Evolutionary conservation across 2,888 invertebrate species (phyloP).

Genomic region (Aphelenchoides bicaudatus): DNA sequence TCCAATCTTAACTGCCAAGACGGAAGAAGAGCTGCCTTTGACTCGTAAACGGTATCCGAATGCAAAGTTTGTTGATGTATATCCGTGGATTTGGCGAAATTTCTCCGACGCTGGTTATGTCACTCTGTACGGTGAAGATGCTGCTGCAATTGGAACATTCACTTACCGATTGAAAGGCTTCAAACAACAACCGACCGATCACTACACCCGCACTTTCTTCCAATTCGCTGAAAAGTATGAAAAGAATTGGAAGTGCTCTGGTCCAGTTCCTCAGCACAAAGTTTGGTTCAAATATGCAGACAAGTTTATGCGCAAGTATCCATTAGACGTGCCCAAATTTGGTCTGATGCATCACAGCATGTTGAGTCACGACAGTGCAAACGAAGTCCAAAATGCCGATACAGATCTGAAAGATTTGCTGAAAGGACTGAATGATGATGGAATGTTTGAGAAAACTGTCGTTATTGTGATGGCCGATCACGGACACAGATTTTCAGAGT

Average conservation of each 20-base stretch:
- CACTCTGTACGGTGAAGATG: slow-evolving; percentile 82
- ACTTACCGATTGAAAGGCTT: slow-evolving; percentile 86
- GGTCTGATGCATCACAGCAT: slow-evolving; percentile 83
- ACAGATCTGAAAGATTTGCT: slow-evolving; percentile 43
- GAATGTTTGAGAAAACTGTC: slow-evolving; percentile 74
- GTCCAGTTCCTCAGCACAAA: slow-evolving; percentile 71
- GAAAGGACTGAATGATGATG: slow-evolving; percentile 61
- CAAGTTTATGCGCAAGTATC: slow-evolving; percentile 68
- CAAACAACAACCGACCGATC: slow-evolving; percentile 77
- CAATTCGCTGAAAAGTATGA: slow-evolving; percentile 57
- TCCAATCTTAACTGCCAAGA: slow-evolving; percentile 62
- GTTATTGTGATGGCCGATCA: slow-evolving; percentile 88
- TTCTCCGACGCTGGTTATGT: slow-evolving; percentile 62
- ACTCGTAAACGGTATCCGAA: slow-evolving; percentile 59
- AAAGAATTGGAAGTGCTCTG: slow-evolving; percentile 70
- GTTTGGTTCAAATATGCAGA: slow-evolving; percentile 61
- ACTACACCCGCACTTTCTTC: slow-evolving; percentile 80
- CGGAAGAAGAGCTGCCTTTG: slow-evolving; percentile 63
- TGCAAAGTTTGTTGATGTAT: slow-evolving; percentile 62
- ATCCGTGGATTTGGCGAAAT: slow-evolving; percentile 64
- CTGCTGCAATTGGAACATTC: slow-evolving; percentile 76
- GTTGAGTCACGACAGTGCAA: slow-evolving; percentile 80
- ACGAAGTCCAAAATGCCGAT: slow-evolving; percentile 68
- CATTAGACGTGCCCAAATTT: slow-evolving; percentile 71
- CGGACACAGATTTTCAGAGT: slow-evolving; percentile 78